phyloP scores from a whole-genome alignment of 2,113 vertebrate species.

The Oreochromis niloticus region DNA sequence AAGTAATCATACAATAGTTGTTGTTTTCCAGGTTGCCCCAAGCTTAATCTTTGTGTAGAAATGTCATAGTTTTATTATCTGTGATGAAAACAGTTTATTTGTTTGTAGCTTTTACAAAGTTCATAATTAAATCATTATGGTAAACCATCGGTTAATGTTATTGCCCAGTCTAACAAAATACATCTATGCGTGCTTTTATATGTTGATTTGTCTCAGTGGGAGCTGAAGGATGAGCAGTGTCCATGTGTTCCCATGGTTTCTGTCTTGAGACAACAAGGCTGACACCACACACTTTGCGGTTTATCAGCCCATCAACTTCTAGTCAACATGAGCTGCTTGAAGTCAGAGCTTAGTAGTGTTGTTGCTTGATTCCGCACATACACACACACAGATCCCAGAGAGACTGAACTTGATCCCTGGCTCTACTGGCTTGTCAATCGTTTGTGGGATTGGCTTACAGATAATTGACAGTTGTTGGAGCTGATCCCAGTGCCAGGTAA shows the following conservation, averaged over 20 bases:
- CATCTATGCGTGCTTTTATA: not conserved
- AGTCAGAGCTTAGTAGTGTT: constrained; percentile 75
- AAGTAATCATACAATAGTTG: not conserved
- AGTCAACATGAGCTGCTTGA: constrained; percentile 69
- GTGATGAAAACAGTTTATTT: not conserved
- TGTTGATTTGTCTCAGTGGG: not conserved
- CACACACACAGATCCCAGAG: constrained; percentile 76
- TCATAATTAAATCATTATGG: not conserved
- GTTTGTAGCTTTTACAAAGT: not conserved
- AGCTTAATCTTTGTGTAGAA: not conserved
- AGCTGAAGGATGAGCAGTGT: constrained; percentile 39
- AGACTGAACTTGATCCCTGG: constrained; percentile 81
- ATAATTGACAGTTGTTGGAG: constrained; percentile 82
- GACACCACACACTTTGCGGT: not conserved
- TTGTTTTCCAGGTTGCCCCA: not conserved
- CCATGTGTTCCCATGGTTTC: constrained; percentile 26
- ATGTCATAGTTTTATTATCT: not conserved
- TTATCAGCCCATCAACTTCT: constrained; percentile 65
- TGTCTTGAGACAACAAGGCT: not conserved
- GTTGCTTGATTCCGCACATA: constrained; percentile 78
- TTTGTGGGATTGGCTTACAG: constrained; percentile 79
- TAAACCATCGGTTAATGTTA: not conserved
- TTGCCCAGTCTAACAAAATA: not conserved
- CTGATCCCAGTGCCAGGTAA: constrained; percentile 70
- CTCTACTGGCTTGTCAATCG: constrained; percentile 59